A percentile compares a stretch with the other conserved stretches of the same genome.
phyloP scores from a whole-genome alignment of 1,140 invertebrate species.

The Spodoptera frugiperda region DNA sequence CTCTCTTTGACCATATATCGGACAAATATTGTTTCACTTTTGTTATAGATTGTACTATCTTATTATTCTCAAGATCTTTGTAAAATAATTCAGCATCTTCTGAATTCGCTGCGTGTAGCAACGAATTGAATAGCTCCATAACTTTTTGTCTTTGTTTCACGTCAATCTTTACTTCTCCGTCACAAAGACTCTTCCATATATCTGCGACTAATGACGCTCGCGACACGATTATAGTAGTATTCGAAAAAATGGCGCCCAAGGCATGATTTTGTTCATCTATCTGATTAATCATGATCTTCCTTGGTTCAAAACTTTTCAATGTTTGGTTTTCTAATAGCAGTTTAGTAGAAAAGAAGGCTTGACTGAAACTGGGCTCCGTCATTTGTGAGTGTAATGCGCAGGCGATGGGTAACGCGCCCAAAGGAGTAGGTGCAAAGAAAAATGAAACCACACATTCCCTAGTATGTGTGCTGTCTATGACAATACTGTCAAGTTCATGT shows the following conservation, averaged over 20 bases:
- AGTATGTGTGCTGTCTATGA: slow-evolving; percentile 48
- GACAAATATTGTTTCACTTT: slow-evolving; percentile 5
- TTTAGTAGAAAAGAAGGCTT: slow-evolving; percentile 44
- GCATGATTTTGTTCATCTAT: slow-evolving; percentile 21
- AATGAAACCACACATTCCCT: slow-evolving; percentile 27
- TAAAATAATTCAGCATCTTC: neutral
- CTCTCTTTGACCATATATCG: slow-evolving; percentile 4
- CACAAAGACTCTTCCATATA: slow-evolving; percentile 7
- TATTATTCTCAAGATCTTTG: slow-evolving; percentile 1
- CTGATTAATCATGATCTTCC: slow-evolving; percentile 9
- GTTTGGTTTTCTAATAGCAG: slow-evolving; percentile 8
- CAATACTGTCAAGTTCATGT: slow-evolving; percentile 40
- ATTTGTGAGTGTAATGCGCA: slow-evolving; percentile 47
- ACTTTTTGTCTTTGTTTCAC: neutral
- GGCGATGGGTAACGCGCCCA: slow-evolving; percentile 52
- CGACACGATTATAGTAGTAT: neutral
- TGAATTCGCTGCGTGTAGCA: neutral
- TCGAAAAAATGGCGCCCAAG: slow-evolving; percentile 1
- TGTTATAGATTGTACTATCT: neutral
- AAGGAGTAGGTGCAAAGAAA: slow-evolving; percentile 45
- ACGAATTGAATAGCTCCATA: neutral
- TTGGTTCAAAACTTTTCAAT: slow-evolving; percentile 9
- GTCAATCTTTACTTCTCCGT: neutral
- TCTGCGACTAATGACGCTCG: neutral
- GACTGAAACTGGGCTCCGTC: slow-evolving; percentile 43